Base-by-base conservation (phyloP, 2,888 invertebrate genomes). In the Drosophila acutilabella region DNA sequence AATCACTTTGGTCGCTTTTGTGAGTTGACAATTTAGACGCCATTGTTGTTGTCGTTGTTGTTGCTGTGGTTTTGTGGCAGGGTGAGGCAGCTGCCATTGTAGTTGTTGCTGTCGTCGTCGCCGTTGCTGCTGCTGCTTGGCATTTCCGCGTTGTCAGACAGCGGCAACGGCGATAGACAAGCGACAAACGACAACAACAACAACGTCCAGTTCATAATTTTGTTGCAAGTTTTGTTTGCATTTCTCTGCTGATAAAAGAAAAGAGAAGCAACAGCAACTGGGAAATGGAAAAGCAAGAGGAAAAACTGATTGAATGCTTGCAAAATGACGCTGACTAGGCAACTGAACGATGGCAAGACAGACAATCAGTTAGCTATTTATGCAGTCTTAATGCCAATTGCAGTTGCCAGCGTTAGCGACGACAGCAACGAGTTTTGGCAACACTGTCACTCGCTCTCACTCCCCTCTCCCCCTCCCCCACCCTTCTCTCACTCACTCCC, bases 121-220 rank as follows among this genome's bases (percentile, higher is more conserved):
- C 41, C 13, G 60, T n/a, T 30, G 61, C 14, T 48, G 69, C 59
- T 61, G 73, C 67, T 72, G 83, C 60, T 64, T 81, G 77, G 70
- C 90, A 88, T 88, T 85, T 85, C 85, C 85, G 90, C 90, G 90
- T 85, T 85, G 81, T 72, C 88, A 89, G 90, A 85, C 85, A 72
- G 66, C 66, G 66, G 45, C 78, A 73, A 67, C 20, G 6, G 66
- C 80, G 87, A 81, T 89, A 87, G 81, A 84, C 74, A 67, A 81
- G 58, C 77, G 48, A 67, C 64, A 67, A 54, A 8, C 59, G 36
- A 36, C 36, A 36, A 36, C 36, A 36, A 36, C 36, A 13, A 59
- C 40, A 48, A 20, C 60, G 53, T 61, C 18, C 80, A 76, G 75
- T 65, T 80, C 80, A 80, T 76, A 76, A 76, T 56, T 74, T 54